These are phyloP conservation scores for Microcebus griseorufus DNA, from an alignment of 2,113 vertebrate genomes.

Conservation along the genomic window DNA sequence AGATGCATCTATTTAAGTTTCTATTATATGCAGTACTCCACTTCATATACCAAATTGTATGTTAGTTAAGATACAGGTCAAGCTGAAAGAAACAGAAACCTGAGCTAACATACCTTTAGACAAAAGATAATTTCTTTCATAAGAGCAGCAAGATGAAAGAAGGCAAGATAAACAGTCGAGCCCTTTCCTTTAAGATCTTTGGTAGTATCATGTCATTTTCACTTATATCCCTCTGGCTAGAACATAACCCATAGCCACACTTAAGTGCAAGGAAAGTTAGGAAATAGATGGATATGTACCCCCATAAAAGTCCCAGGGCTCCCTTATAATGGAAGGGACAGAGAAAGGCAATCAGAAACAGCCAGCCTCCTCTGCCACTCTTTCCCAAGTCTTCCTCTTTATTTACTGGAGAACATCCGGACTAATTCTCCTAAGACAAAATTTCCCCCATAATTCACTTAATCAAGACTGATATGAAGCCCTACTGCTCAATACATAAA, in stretches of 20 bases:
- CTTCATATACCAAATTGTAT: background rate
- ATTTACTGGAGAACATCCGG: background rate
- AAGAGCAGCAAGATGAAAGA: background rate
- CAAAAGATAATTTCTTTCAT: background rate
- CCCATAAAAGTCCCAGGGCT: background rate
- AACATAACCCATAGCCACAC: background rate
- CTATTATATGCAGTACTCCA: background rate
- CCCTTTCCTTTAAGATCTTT: background rate
- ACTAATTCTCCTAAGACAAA: background rate
- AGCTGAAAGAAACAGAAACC: background rate
- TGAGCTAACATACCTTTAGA: background rate
- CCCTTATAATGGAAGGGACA: background rate
- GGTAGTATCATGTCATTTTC: constrained; percentile 25
- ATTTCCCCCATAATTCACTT: background rate
- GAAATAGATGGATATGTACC: background rate
- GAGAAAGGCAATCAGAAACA: background rate
- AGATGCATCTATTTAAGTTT: background rate
- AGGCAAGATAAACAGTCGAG: background rate
- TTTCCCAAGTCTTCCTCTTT: background rate
- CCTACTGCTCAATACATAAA: background rate
- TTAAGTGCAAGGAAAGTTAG: background rate
- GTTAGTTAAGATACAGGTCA: background rate
- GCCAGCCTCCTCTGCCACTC: background rate
- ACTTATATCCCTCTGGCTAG: background rate
- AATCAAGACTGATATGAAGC: background rate